Evolutionary conservation across 2,797 vertebrate species (phyloP).

Genomic region (Hylomyscus alleni): DNA sequence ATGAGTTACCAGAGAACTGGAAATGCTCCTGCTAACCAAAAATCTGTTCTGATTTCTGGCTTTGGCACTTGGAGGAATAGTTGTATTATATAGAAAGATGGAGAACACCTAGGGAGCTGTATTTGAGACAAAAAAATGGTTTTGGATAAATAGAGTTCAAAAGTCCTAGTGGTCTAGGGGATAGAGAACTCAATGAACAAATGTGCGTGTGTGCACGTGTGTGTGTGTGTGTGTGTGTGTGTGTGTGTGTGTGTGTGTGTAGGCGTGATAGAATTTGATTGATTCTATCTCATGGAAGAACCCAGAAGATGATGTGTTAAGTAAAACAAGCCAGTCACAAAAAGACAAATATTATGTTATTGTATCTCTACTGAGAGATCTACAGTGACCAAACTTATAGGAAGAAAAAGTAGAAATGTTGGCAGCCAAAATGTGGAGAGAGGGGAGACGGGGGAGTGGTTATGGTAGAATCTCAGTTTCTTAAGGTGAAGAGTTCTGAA

Average conservation of each 20-base stretch:
- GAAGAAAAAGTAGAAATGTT: background rate
- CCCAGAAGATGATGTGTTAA: background rate
- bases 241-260: too few species aligned
- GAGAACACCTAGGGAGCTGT: background rate
- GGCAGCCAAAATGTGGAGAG: background rate
- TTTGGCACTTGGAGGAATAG: background rate
- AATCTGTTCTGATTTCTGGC: background rate
- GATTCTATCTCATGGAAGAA: background rate
- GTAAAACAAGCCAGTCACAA: conserved; percentile 1
- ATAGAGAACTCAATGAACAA: background rate
- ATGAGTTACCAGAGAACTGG: background rate
- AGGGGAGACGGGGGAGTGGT: too few species aligned
- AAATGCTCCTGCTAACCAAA: background rate
- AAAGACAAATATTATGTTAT: background rate
- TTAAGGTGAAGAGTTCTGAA: background rate
- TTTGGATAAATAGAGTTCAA: background rate
- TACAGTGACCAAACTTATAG: background rate
- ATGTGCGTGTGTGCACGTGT: too few species aligned
- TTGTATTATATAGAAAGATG: background rate
- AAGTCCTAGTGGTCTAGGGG: background rate
- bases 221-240: too few species aligned
- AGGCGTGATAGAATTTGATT: too few species aligned
- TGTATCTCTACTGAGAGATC: background rate
- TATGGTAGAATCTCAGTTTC: background rate
- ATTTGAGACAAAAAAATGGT: background rate